Conservation (phyloP, 2,888 invertebrate species). For the Hemicrepidius hirtus region DNA sequence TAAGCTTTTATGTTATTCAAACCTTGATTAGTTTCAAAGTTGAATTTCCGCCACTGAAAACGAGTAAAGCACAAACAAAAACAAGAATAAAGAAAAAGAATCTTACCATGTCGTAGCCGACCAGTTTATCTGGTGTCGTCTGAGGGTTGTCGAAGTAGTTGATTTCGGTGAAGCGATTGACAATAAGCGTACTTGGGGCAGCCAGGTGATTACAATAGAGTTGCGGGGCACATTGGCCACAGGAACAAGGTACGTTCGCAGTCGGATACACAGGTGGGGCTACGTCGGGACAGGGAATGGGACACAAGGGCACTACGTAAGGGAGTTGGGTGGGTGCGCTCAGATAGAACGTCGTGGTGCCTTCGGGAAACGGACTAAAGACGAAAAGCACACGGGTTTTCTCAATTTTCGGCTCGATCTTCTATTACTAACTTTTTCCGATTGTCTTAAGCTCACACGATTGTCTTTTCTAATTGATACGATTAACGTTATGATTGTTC, state of each 20-base stretch:
- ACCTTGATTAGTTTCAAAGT: neutral
- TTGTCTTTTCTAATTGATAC: slow-evolving; percentile 57
- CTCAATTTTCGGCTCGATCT: slow-evolving; percentile 32
- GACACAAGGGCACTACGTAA: slow-evolving; percentile 72
- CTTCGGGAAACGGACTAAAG: slow-evolving; percentile 56
- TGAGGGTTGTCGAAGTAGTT: slow-evolving; percentile 71
- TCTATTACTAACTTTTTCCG: slow-evolving; percentile 33
- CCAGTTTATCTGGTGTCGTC: slow-evolving; percentile 66
- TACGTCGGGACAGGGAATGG: slow-evolving; percentile 69
- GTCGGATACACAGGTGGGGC: slow-evolving; percentile 74
- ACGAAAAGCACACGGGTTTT: slow-evolving; percentile 47
- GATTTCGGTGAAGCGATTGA: slow-evolving; percentile 72
- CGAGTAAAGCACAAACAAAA: neutral
- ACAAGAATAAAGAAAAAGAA: neutral
- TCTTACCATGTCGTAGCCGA: slow-evolving; percentile 71
- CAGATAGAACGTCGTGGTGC: slow-evolving; percentile 73
- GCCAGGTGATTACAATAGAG: slow-evolving; percentile 67
- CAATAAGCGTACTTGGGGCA: slow-evolving; percentile 70
- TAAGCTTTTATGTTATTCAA: no score
- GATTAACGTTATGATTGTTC: slow-evolving; percentile 56
- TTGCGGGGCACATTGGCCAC: slow-evolving; percentile 76
- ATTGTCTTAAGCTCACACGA: slow-evolving; percentile 45
- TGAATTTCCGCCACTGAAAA: slow-evolving; percentile 1
- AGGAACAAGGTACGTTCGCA: slow-evolving; percentile 75
- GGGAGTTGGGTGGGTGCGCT: slow-evolving; percentile 72